Base-by-base conservation (phyloP, 2,888 invertebrate genomes). In the Sesia apiformis region DNA sequence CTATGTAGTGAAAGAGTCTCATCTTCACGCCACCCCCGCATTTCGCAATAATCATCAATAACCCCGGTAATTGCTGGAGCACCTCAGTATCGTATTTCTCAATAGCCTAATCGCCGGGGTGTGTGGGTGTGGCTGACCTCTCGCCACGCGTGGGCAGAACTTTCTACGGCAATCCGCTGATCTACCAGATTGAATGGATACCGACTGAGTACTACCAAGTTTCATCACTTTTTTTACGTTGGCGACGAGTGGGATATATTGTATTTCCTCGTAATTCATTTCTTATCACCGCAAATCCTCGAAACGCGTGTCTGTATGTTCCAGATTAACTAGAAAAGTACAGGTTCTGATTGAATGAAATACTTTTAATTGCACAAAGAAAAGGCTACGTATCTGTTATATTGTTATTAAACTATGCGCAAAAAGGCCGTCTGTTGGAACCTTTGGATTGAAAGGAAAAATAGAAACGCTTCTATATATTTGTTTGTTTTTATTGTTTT, bases 121-220 rank as follows among this genome's bases (percentile, higher is more conserved):
- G 78, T 68, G 84, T 84, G 78, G 84, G 84, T 67, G 76, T 59
- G 62, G 60, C 65, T 84, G 85, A 86, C 86, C 87, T 84, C 81
- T 82, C 70, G 77, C 63, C 79, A 70, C 72, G 83, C 79, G 85
- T 84, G 76, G 87, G 86, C 69, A 63, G 69, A 69, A 70, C 82
- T 84, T 82, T 84, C 82, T 83, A 82, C 72, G 66, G 60, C 65
- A 65, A 65, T 60, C 64, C 60, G 62, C 65, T 65, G 73, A 72
- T 70, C 72, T 66, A 65, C 65, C 67, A 64, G 66, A 65, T 52
- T 7, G n/a, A 52, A 52, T 63, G 66, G 68, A 50, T 50, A 50
- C 38, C 50, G 39, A 6, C 1, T 42, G 50, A 50, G 38, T 50
- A 50, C 8, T 38, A 8, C 50, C 50, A 4, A 38, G 50, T 50